Evolutionary conservation across 2,113 vertebrate species (phyloP), one percentile per base, ranked within the genome.

Genomic region (Scalopus aquaticus): DNA sequence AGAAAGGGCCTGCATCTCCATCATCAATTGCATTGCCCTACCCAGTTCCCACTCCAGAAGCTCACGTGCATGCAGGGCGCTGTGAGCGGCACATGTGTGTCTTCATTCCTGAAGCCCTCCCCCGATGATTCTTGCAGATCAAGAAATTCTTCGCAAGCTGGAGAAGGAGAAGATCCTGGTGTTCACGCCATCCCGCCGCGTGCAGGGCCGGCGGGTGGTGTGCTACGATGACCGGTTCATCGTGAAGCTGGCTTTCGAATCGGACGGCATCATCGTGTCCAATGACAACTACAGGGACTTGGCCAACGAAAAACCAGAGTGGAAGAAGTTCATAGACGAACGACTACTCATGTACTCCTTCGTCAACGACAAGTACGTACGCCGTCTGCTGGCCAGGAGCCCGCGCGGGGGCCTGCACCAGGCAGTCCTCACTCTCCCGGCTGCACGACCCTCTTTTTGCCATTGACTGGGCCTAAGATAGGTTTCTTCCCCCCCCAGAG

Each of bases 311-410:
- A 99, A 99, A 90, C 99, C 99, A 0, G 99, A 99, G 96, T 99
- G 99, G 99, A 99, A 99, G 98, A 99, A 99, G 98, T 99, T 99
- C 98, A 99, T 99, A 88, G 99, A 99, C 32, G 99, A 99, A 90
- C 98, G 99, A 54, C 97, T 99, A 96, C 98, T 99, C 93, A 99
- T 99, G 99, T 99, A 99, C 96, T 99, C 99, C 11, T 99, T 99
- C 94, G 99, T 99, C 96, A 99, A 99, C 78, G 99, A 99, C 98
- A 99, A 99, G 99, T 99, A 98, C 98, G 99, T 98, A 11, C 26
- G 49, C 49, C 49, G 49, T 13, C 49, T 7, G 49, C 46, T 49
- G 46, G 46, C 46, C n/a, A n/a, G n/a, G n/a, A n/a, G n/a, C n/a
- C n/a, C n/a, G n/a, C n/a, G n/a, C n/a, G n/a, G n/a, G n/a, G n/a